Evolutionary conservation across 1,140 invertebrate species (phyloP).

Genomic region (Battus philenor): DNA sequence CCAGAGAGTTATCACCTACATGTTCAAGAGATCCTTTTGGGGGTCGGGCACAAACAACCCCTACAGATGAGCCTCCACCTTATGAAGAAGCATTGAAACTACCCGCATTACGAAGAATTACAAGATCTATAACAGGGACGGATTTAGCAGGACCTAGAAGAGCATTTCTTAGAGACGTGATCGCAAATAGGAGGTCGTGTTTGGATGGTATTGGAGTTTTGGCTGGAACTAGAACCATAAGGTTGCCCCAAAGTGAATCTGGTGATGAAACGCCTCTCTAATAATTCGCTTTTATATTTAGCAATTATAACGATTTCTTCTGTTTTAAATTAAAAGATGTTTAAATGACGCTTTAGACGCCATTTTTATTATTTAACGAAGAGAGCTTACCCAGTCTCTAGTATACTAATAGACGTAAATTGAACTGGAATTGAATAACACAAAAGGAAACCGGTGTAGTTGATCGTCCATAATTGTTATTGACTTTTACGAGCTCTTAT

Average conservation of each 20-base stretch:
- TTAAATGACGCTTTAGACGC: constrained; percentile 1
- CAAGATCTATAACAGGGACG: constrained; percentile 73
- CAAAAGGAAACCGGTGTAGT: constrained; percentile 1
- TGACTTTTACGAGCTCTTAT: constrained; percentile 2
- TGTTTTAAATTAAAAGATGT: constrained; percentile 27
- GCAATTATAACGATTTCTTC: too few relatives aligned
- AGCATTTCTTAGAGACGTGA: constrained; percentile 66
- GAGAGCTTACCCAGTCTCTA: constrained; percentile 36
- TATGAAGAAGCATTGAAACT: constrained; percentile 76
- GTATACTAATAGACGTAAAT: neutral
- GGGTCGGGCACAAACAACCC: constrained; percentile 73
- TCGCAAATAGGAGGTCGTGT: constrained; percentile 72
- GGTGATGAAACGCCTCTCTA: constrained; percentile 67
- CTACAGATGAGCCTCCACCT: constrained; percentile 67
- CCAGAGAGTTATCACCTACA: constrained; percentile 78
- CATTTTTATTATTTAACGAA: too few relatives aligned
- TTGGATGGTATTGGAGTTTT: constrained; percentile 68
- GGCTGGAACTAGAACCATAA: constrained; percentile 54
- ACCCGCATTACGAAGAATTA: constrained; percentile 72
- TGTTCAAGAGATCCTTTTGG: constrained; percentile 79
- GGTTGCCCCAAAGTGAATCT: constrained; percentile 52
- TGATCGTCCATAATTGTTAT: constrained; percentile 15
- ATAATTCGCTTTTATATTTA: too few relatives aligned
- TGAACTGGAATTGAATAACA: constrained; percentile 2
- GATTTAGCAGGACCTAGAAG: constrained; percentile 59